phyloP scores from a whole-genome alignment of 2,797 vertebrate species.

The Channa striata region DNA sequence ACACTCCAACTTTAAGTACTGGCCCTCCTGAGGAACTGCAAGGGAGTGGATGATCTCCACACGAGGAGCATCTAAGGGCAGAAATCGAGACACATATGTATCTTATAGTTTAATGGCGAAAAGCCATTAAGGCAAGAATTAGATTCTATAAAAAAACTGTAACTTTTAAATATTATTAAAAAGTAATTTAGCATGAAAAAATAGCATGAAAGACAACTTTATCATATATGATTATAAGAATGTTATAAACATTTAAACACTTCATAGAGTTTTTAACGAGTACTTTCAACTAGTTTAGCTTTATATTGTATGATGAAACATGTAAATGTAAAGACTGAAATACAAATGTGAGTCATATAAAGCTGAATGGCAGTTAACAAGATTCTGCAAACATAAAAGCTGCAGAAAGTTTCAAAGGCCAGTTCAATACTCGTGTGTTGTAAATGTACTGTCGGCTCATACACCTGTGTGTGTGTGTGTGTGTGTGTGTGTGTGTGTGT shows the following conservation, averaged over 20 bases:
- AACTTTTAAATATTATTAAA: no score
- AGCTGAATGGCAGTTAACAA: not conserved
- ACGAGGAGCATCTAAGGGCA: constrained; percentile 91
- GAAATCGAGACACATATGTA: constrained; percentile 11
- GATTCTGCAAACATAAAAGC: not conserved
- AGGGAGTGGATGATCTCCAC: constrained; percentile 93
- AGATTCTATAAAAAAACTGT: no score
- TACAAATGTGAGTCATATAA: not conserved
- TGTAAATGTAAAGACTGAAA: not conserved
- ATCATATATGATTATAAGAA: constrained; percentile 4
- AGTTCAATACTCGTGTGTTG: not conserved
- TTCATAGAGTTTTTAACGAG: not conserved
- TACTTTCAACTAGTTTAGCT: not conserved
- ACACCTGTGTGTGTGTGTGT: constrained; percentile 5
- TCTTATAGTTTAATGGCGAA: not conserved
- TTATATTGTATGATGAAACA: constrained; percentile 2
- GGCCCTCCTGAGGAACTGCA: constrained; percentile 94
- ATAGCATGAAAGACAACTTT: not conserved
- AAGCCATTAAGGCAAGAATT: not conserved
- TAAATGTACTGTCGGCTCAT: no score
- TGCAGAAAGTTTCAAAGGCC: not conserved
- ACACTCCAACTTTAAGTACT: constrained; percentile 95
- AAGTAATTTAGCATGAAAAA: not conserved
- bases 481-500: constrained; percentile 2
- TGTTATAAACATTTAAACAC: not conserved